Evolutionary conservation across 2,797 vertebrate species (phyloP).

Genomic region (Sebastiscus albofasciatus): DNA sequence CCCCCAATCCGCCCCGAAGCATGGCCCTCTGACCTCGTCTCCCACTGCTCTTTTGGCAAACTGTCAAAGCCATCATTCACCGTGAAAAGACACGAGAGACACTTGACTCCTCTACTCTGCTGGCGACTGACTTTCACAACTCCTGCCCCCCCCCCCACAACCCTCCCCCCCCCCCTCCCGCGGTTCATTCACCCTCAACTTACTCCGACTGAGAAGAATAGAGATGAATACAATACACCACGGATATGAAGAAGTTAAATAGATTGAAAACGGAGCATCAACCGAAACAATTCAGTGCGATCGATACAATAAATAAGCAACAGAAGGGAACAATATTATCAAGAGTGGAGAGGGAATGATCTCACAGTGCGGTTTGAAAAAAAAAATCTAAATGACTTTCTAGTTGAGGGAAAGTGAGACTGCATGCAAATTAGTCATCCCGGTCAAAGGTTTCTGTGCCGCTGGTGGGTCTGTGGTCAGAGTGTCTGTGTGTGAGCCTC

Average conservation of each 20-base stretch:
- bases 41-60: constrained; percentile 81
- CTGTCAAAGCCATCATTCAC: constrained; percentile 86
- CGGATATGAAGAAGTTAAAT: background rate
- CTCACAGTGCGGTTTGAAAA: background rate
- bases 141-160: constrained; percentile 43
- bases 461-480: constrained; percentile 50
- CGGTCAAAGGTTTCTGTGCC: constrained; percentile 65
- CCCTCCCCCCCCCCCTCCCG: background rate
- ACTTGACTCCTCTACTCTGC: constrained; percentile 76
- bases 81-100: constrained; percentile 79
- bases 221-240: constrained; percentile 12
- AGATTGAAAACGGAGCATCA: background rate
- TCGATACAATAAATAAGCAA: background rate
- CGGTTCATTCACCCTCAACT: constrained; percentile 44
- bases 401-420: background rate
- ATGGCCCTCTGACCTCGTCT: constrained; percentile 63
- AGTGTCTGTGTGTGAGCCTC: constrained; percentile 42
- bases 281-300: background rate
- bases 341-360: background rate
- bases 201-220: constrained; percentile 33
- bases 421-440: constrained; percentile 27
- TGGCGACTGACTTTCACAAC: constrained; percentile 77
- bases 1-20: constrained; percentile 59
- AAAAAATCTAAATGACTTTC: background rate
- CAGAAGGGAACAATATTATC: background rate